Base-by-base conservation (phyloP, 2,113 vertebrate genomes). In the Ophthalmotilapia sp. region DNA sequence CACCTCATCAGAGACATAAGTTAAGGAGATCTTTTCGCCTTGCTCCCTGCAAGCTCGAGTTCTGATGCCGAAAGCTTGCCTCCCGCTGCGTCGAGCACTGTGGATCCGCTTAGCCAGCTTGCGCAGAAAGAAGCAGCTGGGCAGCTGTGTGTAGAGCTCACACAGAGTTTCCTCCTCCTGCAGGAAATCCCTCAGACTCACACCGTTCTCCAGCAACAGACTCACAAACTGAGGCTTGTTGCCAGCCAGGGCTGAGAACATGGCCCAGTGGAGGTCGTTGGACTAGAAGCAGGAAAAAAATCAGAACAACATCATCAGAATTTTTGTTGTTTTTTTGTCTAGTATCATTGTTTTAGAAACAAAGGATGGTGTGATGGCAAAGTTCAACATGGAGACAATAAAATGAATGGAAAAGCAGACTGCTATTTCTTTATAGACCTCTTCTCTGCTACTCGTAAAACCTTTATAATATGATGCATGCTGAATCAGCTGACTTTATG, bases 131-230 rank as follows among this genome's bases (percentile, higher is more conserved):
- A 97, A 94, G 93, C 98, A 97, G 93, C 93, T 92, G 0, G 97
- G 96, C 85, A 98, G 77, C 92, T 97, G 95, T 88, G 93, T 86
- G 82, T 99, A 99, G 80, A 99, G 97, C 51, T 97, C 89, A 7
- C 95, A 84, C 68, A 99, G 95, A 1, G 93, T 97, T 49, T 97
- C 95, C 85, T 96, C 95, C 38, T 94, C 88, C 9, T 96, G 94
- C 89, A 97, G 97, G 53, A 99, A 97, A 14, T 98, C 97, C 81
- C 95, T 92, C 75, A 99, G 94, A 45, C 40, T 95, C 90, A 99
- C 97, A 3, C 98, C 98, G 3, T 98, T 97, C 91, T 98, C 98
- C 94, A 99, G 95, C 91, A 99, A 97, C 31, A 99, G 97, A 88
- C 95, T 97, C 89, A 99, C 97, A 79, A 99, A 99, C 83, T 97